Base-by-base conservation (phyloP, 2,113 vertebrate genomes). In the Scomber japonicus region DNA sequence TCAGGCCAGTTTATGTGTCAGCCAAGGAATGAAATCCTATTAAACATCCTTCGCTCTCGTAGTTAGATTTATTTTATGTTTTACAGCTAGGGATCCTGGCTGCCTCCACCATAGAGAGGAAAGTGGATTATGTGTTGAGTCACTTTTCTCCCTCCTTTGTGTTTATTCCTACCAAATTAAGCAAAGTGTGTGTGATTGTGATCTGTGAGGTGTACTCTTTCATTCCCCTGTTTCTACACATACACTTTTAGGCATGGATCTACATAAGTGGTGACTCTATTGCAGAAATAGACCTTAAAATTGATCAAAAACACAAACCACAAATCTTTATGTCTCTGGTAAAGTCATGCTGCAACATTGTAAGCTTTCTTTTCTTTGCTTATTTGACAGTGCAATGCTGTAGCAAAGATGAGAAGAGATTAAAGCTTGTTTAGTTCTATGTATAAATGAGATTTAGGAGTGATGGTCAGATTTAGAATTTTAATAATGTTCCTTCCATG, bases 51-150 rank as follows among this genome's bases (percentile, higher is more conserved):
- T 51, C 62, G 56, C n/a, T 46, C 61, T 35, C n/a, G 12, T 31
- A 57, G 54, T 75, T 71, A 60, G 35, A 9, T 78, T 80, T 66
- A 74, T 76, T 83, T 75, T 55, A 56, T 74, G 45, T 78, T 81
- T 64, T 87, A 81, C 35, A 78, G 51, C 5, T 56, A 30, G 56
- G 81, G 65, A 88, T 55, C 40, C 61, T 81, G 50, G 57, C 55
- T 46, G 77, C 65, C 54, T 70, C 71, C 30, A 16, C 59, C 70
- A 59, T 71, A 61, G 17, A 79, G 44, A 75, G 78, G 9, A 68
- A 87, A 78, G 76, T 84, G 84, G 88, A 87, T 87, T 84, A 84
- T 64, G 65, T 17, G 12, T 81, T 75, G 72, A 85, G 82, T 77
- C 55, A 83, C 64, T 83, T 84, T 73, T 71, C 72, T 60, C 45